phyloP scores from a whole-genome alignment of 2,113 vertebrate species.

The human region GRCh38 chr11:94997001-94997500 shows the following conservation, averaged over 20 bases:
- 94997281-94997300: background rate
- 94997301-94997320: background rate
- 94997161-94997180: background rate
- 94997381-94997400: conserved; percentile 57
- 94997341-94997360: background rate
- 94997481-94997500: conserved; percentile 73
- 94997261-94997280: background rate
- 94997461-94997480: conserved; percentile 69
- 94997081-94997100: background rate
- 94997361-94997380: background rate
- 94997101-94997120: background rate
- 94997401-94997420: conserved; percentile 53
- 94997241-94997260: background rate
- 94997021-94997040: conserved; percentile 27
- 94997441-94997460: conserved; percentile 64
- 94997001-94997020: background rate
- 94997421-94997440: conserved; percentile 72
- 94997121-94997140: background rate
- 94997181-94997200: background rate
- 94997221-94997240: background rate
- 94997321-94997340: background rate
- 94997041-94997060: background rate
- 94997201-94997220: background rate
- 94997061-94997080: background rate
- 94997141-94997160: background rate